Evolutionary conservation across 2,113 vertebrate species (phyloP), one percentile per base, ranked within the genome.

Genomic region (Tamias sibiricus): DNA sequence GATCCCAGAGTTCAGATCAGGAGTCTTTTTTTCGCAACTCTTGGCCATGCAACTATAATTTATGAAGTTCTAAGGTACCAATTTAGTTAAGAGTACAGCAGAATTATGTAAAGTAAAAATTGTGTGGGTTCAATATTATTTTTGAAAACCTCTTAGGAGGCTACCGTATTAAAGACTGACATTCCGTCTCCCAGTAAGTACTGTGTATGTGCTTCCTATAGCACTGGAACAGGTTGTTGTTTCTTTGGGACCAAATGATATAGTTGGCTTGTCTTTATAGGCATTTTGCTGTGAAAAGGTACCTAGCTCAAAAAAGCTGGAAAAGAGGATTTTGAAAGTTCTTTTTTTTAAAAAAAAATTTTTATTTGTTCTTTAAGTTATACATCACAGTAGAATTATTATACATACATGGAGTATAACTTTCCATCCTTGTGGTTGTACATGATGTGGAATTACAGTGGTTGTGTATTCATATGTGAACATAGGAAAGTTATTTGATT

Each of bases 11-110:
- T 59, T 81, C 40, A 84, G 52, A 24, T 54, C 8, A 2, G 76
- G 6, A 83, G 59, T 75, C 10, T 68, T 71, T 74, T 85, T 28
- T 40, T 28, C 83, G 74, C 47, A 30, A 24, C 8, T 83, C 32
- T 35, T 86, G 68, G 49, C 35, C 90, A 81, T 3, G 22, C 35
- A 22, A 14, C 14, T 62, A 4, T 81, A 80, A 68, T 30, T 52
- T 75, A 47, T 14, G n/a, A 95, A 37, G 91, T 68, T 54, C 26
- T 86, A 79, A 93, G 83, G 44, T 80, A 44, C 57, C 22, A 10
- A 54, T 94, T 87, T 89, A 47, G 62, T 91, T 69, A 89, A 92
- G 83, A 74, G 35, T 74, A 47, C 26, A 11, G 68, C 71, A 37
- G 40, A 90, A 6, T 83, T 17, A 32, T 7, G 2, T 76, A 72